Percentiles rank a stretch among this genome's conserved stretches.
phyloP scores from a whole-genome alignment of 2,113 vertebrate genomes.

The Columba livia region DNA sequence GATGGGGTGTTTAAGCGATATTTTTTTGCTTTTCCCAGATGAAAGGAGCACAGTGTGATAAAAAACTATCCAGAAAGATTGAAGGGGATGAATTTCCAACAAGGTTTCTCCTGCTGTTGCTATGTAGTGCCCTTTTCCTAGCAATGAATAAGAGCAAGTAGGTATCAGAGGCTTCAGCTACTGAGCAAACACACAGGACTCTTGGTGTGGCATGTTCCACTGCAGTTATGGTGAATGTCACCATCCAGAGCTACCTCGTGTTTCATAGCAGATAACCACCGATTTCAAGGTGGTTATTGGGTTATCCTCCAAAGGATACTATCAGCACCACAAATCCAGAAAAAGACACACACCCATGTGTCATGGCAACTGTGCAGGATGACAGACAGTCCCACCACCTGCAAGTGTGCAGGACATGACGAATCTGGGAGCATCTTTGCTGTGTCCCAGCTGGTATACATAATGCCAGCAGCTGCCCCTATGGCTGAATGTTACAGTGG shows the following conservation, averaged over 20 bases:
- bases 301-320: not conserved
- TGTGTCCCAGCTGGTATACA: not conserved
- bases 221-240: not conserved
- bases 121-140: rapidly evolving
- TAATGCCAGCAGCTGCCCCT: not conserved
- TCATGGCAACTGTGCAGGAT: not conserved
- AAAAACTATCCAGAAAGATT: not conserved
- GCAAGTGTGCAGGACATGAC: not conserved
- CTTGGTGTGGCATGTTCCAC: not conserved
- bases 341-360: rapidly evolving
- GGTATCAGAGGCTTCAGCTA: not conserved
- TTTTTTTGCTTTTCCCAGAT: not conserved
- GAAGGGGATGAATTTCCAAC: not conserved
- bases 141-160: not conserved
- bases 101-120: not conserved
- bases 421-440: not conserved
- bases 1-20: not conserved
- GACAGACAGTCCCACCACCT: too few species aligned
- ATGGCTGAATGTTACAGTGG: not conserved
- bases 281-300: not conserved
- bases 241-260: not conserved
- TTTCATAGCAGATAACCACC: not conserved
- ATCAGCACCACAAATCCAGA: not conserved
- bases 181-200: not conserved
- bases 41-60: not conserved